Evolutionary conservation across 2,797 vertebrate genomes (phyloP), one percentile per base, ranked within the genome.

Genomic region (Brachymystax lenok): DNA sequence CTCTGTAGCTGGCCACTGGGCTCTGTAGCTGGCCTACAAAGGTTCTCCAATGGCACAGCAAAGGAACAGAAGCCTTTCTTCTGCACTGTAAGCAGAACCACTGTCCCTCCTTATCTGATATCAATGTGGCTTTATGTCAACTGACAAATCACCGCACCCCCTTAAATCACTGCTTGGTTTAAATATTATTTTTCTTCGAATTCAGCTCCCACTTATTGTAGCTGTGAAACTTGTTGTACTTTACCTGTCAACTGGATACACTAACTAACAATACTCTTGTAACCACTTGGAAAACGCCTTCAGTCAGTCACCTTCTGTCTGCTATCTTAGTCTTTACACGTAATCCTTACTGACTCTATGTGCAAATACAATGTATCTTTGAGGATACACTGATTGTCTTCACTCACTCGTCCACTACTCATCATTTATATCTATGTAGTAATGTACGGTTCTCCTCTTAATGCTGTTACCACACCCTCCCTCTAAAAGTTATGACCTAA

Each of bases 1-100:
- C 82, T 89, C 92, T 90, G 85, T 83, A 87, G 91, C 92, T 91
- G 40, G 40, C 40, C 40, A 67, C 64, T 27, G 69, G 84, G 86
- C 82, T 89, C 92, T 90, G 85, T 83, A 87, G 91, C 92, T 91
- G 92, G 92, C 86, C 90, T 90, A 85, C 85, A 78, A 84, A 81
- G 78, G 71, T 74, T 84, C 79, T 87, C 78, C 7, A 30, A 50
- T 76, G 74, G 68, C 33, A 74, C 30, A 35, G 59, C 68, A 64
- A 61, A 16, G 30, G 73, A 69, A 72, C 68, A 35, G 51, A 46
- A 46, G 56, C 3, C 16, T 66, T 80, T 81, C 74, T 10, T 79
- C 78, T 74, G 82, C 73, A 73, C 27, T 75, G 4, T 14, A 72
- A 72, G 77, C 73, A 75, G 46, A 80, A 71, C 71, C 73, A 69